Evolutionary conservation across 1,140 invertebrate genomes (phyloP), one percentile per base, ranked within the genome.

Genomic region (Drosophila insularis): DNA sequence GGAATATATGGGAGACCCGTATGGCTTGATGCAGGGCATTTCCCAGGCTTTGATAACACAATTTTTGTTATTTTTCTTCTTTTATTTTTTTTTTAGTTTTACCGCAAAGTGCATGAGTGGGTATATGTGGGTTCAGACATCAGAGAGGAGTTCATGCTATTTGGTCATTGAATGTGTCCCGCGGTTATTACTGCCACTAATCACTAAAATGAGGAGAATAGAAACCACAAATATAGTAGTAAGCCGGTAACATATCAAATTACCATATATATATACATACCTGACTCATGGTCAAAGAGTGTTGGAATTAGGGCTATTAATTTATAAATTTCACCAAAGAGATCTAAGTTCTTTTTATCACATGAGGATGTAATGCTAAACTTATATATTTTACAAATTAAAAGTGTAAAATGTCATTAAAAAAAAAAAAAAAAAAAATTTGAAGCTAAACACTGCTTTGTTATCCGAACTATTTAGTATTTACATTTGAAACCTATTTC

Each of bases 11-110:
- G 56, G 27, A 66, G 39, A 66, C 60, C 40, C 60, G 85, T 78
- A 58, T 58, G 55, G 55, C 14, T 35, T 58, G 55, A 89, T 89
- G 81, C 80, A 79, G 85, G 85, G 85, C 85, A 85, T 72, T 89
- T 89, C 85, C 85, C 85, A 89, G 87, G 85, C 76, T 78, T 85
- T 90, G 85, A 89, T 89, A 89, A 89, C 85, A 89, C 78, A 89
- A 89, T 89, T 89, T 90, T 74, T 64, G 77, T 31, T 74, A 65
- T 79, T 86, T 75, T 50, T 50, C 8, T 21, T 50, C 43, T 5
- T 27, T 27, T 46, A 17, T 17, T 50, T 11, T 27, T 46, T 46
- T 17, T 50, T 11, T 21, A 10, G 68, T 81, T 89, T 85, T 89
- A 89, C 84, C 85, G 84, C 84, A 89, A 89, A 89, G 80, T 85